Evolutionary conservation across 1,140 invertebrate species (phyloP).

Genomic region (Penaeus chinensis): DNA sequence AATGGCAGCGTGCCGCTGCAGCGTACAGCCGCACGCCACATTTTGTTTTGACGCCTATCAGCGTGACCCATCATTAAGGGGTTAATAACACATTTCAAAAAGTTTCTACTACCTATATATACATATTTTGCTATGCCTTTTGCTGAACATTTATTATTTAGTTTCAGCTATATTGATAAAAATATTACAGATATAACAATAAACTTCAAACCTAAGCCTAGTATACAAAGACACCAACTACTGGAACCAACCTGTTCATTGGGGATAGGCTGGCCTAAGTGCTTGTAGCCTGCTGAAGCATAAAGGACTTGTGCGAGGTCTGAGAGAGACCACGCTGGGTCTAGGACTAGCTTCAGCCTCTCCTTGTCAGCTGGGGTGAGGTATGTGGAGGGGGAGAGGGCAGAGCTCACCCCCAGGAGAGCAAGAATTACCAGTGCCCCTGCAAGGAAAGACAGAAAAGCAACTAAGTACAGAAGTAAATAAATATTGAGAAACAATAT

Average conservation of each 20-base stretch:
- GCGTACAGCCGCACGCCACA: too few species aligned
- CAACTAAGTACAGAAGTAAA: not conserved
- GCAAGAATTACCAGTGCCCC: slow-evolving; percentile 47
- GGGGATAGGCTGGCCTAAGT: slow-evolving; percentile 70
- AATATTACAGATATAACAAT: not conserved
- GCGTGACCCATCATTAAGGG: too few species aligned
- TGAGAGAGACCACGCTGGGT: slow-evolving; percentile 70
- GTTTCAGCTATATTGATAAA: not conserved
- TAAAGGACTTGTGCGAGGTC: slow-evolving; percentile 73
- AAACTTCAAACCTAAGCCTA: not conserved
- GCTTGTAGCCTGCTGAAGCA: slow-evolving; percentile 72
- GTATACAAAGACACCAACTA: not conserved
- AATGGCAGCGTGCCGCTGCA: too few species aligned
- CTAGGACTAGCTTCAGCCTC: slow-evolving; percentile 72
- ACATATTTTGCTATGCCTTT: too few species aligned
- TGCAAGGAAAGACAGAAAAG: slow-evolving; percentile 37
- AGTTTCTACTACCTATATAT: too few species aligned
- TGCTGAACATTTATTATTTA: not conserved
- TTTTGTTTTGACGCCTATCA: too few species aligned
- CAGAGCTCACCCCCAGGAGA: slow-evolving; percentile 45
- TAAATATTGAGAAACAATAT: not conserved
- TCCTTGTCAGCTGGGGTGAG: slow-evolving; percentile 72
- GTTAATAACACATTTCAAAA: too few species aligned
- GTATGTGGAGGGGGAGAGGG: slow-evolving; percentile 69
- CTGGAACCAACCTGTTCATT: slow-evolving; percentile 68